Base-by-base conservation (phyloP, 2,797 vertebrate species). In the Aphelocoma californica region DNA sequence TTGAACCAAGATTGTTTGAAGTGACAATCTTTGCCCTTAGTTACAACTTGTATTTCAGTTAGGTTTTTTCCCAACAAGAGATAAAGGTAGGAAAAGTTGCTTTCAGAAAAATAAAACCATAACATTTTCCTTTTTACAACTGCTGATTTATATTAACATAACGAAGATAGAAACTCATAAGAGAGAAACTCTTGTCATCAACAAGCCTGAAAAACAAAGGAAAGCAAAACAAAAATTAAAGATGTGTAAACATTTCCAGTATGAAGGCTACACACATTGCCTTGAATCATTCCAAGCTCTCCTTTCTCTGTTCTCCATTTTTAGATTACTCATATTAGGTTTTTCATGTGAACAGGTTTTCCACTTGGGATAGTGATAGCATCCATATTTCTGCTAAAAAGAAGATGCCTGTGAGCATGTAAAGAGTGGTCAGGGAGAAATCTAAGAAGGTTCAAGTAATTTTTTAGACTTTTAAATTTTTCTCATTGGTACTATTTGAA, bases 401-500 rank as follows among this genome's bases (percentile, higher is more conserved):
- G 10, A 70, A 66, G 12, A 72, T 42, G 23, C 8, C 21, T 69
- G 10, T 47, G 38, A 77, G 47, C 19, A 28, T 20, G 4, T 47
- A 50, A 65, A 75, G 14, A 53, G 53, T 44, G 18, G 14, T 50
- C 24, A 82, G 17, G n/a, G 29, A 81, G 12, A 66, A 83, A 69
- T 47, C 24, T 61, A 78, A 91, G 47, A 79, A 84, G 42, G 24
- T 64, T 61, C 18, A 88, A 80, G 78, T 31, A 56, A 20, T 29
- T 71, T 45, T 78, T 78, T 45, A 50, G 26, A 74, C 12, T 44
- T 81, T 69, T 15, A 81, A 69, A n/a, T 83, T 83, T 75, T 75
- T 92, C 40, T 90, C 13, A 34, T 44, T 51, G 67, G 31, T 82
- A 54, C 19, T 45, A 66, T 83, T 88, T 88, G 47, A 90, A 86